phyloP scores from a whole-genome alignment of 2,888 invertebrate genomes.

The Melieria omissa region DNA sequence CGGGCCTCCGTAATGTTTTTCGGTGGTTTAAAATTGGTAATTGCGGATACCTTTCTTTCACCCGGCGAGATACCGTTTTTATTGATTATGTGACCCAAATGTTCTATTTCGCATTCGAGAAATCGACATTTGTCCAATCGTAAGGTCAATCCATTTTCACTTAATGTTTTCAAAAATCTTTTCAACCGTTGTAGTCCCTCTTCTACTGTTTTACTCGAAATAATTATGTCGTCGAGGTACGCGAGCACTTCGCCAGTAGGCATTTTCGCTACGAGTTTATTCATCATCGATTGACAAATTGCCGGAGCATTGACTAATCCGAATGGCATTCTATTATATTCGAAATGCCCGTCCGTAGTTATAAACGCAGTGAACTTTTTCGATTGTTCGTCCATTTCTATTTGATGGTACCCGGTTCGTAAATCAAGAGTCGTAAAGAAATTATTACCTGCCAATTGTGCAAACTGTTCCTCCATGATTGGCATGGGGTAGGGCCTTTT shows the following conservation, averaged over 20 bases:
- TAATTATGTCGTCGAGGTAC: constrained; percentile 43
- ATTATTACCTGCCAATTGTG: constrained; percentile 27
- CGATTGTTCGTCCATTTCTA: constrained; percentile 26
- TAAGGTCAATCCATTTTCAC: constrained; percentile 24
- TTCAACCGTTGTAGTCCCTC: constrained; percentile 32
- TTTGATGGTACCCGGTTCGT: constrained; percentile 27
- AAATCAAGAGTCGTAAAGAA: constrained; percentile 30
- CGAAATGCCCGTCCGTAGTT: constrained; percentile 35
- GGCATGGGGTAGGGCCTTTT: constrained; percentile 39
- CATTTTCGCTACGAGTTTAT: constrained; percentile 27
- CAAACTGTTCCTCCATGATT: constrained; percentile 33
- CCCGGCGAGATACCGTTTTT: constrained; percentile 1
- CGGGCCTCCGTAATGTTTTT: constrained; percentile 30
- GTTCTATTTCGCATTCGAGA: constrained; percentile 9
- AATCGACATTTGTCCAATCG: constrained; percentile 38
- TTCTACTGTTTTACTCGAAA: constrained; percentile 21
- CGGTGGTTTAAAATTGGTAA: constrained; percentile 32
- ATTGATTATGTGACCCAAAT: constrained; percentile 5
- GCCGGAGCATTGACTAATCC: constrained; percentile 39
- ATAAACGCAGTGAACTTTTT: constrained; percentile 37
- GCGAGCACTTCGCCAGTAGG: constrained; percentile 30
- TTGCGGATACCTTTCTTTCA: constrained; percentile 26
- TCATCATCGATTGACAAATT: constrained; percentile 38
- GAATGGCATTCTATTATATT: constrained; percentile 41
- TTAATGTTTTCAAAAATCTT: constrained; percentile 20